Conservation (phyloP, 2,113 vertebrate species). For the Nettapus auritus region DNA sequence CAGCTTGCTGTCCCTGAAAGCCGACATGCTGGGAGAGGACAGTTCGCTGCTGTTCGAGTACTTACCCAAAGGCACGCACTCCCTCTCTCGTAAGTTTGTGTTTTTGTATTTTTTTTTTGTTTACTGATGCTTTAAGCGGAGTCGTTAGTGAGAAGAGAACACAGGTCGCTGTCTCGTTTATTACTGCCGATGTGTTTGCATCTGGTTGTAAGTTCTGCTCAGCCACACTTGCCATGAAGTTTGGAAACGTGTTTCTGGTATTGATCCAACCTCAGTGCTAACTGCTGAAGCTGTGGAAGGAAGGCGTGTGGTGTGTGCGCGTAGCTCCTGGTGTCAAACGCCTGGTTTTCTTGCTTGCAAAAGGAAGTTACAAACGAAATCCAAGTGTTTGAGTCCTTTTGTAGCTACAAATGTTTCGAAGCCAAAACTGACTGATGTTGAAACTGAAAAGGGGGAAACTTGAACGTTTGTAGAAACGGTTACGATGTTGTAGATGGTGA, state of each 20-base stretch:
- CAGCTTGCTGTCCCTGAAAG: conserved; percentile 94
- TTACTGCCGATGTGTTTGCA: neutral
- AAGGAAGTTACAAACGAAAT: neutral
- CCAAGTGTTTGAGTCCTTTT: neutral
- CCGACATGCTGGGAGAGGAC: conserved; percentile 92
- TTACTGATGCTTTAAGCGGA: neutral
- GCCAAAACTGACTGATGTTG: neutral
- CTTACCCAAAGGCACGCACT: conserved; percentile 93
- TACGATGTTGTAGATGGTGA: neutral
- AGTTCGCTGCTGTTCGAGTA: conserved; percentile 95
- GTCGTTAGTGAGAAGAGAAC: neutral
- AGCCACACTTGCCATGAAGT: neutral
- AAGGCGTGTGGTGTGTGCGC: neutral
- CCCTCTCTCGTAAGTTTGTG: conserved; percentile 91
- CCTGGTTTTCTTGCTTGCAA: neutral
- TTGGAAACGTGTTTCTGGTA: neutral
- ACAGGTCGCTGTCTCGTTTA: accelerated
- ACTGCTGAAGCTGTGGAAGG: neutral
- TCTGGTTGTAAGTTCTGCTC: neutral
- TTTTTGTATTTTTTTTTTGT: neutral
- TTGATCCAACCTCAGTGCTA: neutral
- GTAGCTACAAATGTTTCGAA: neutral
- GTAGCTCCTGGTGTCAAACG: neutral
- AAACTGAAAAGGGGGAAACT: neutral
- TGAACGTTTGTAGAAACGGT: neutral